Evolutionary conservation across 2,113 vertebrate genomes (phyloP), one percentile per base, ranked within the genome.

Genomic region (Pelecanus crispus): DNA sequence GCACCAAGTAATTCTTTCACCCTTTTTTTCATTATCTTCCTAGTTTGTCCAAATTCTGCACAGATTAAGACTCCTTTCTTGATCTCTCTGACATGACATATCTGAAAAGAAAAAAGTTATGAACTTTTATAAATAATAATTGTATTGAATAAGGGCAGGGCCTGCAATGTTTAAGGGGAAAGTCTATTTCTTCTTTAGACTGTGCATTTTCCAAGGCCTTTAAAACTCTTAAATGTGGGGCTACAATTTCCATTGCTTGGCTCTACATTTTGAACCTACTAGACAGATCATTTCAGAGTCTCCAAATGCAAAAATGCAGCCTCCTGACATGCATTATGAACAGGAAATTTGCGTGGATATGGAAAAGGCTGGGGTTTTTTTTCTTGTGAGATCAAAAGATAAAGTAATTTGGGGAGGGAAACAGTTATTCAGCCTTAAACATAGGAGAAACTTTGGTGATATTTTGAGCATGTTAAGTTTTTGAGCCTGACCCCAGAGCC

Each of bases 351-450:
- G 13, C 56, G 61, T 15, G 19, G 25, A 31, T 61, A 31, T 28
- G 9, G 34, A 70, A 90, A 61, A 75, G 17, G 2, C 7, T 67
- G 3, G 4, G 2, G 0, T 1, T n/a, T 38, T 53, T 65, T 47
- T 84, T 62, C 28, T 81, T 47, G 62, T 31, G 14, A 90, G 36
- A 66, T 73, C 8, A 36, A 55, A 38, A 36, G 32, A 59, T 11
- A 72, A 83, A 67, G 25, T 72, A 61, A 42, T n/a, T 38, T 70
- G 24, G 4, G 25, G 47, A 55, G 24, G 3, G 18, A 87, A 92
- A 62, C 13, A 59, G 32, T 62, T 90, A 80, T 66, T 86, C 58
- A 80, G 22, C 9, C 47, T 83, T 71, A 67, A 83, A 61, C 10
- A 49, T 17, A 62, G 7, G 31, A 81, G 31, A 75, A 56, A 74